Conservation (phyloP, 2,113 vertebrate genomes). For the Macaca mulatta region DNA sequence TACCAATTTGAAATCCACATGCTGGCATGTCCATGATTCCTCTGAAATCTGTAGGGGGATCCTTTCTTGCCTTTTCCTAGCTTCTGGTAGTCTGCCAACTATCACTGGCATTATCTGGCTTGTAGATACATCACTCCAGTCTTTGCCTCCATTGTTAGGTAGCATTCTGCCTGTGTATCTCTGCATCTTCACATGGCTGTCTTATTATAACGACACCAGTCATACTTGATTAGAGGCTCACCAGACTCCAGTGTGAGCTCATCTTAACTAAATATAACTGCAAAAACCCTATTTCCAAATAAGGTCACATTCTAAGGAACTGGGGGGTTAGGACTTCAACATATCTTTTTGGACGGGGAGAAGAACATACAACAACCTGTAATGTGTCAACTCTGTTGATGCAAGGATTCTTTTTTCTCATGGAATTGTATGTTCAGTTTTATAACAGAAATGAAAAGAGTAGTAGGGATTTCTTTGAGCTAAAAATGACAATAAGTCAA, state of each 20-base stretch:
- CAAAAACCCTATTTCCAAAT: background rate
- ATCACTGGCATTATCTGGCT: background rate
- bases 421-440: background rate
- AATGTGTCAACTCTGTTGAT: background rate
- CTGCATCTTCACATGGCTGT: background rate
- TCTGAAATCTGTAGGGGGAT: background rate
- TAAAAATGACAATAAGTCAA: background rate
- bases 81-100: background rate
- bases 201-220: background rate
- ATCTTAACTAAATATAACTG: background rate
- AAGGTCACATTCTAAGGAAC: background rate
- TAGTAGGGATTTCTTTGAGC: background rate
- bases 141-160: background rate
- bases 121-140: background rate
- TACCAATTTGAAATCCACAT: background rate
- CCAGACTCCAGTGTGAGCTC: background rate
- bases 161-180: background rate
- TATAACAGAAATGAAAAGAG: background rate
- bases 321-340: background rate
- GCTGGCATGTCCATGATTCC: background rate
- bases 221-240: background rate
- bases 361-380: background rate
- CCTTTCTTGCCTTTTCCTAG: background rate
- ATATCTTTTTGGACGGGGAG: background rate
- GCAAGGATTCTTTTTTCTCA: background rate